These are phyloP conservation scores for Marasmarcha lunaedactyla DNA, from an alignment of 2,888 invertebrate genomes.

Conservation along the genomic window DNA sequence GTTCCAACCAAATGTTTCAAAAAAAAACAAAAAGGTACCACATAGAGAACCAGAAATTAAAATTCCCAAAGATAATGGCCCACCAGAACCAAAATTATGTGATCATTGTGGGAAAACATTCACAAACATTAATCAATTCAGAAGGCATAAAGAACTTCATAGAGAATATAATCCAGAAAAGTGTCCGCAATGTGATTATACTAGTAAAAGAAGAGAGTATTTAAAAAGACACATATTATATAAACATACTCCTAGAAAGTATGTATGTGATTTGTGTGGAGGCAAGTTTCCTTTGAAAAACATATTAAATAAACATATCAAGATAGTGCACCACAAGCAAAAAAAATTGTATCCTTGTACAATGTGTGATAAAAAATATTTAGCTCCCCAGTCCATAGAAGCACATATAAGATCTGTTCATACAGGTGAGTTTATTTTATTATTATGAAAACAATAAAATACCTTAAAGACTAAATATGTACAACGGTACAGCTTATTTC, in stretches of 20 bases:
- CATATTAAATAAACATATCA: constrained; percentile 38
- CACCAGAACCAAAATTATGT: constrained; percentile 29
- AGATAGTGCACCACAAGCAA: constrained; percentile 39
- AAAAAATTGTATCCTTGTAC: constrained; percentile 39
- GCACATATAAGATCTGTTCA: constrained; percentile 61
- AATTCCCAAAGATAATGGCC: background rate
- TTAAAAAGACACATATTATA: constrained; percentile 33
- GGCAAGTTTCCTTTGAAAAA: constrained; percentile 39
- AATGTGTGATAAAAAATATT: constrained; percentile 48
- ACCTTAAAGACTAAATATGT: no score
- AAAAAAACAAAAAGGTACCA: background rate
- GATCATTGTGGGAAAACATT: constrained; percentile 49
- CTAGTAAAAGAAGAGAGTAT: constrained; percentile 34
- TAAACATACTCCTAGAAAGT: constrained; percentile 38
- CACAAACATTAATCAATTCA: constrained; percentile 29
- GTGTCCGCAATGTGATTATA: constrained; percentile 41
- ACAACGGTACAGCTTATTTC: no score
- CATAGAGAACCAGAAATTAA: background rate
- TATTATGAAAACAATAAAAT: no score
- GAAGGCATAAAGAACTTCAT: constrained; percentile 33
- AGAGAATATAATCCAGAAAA: constrained; percentile 21
- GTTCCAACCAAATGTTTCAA: no score
- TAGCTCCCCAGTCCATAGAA: constrained; percentile 44
- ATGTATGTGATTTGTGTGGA: constrained; percentile 46
- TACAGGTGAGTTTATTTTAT: no score